Base-by-base conservation (phyloP, 2,113 vertebrate species). In the Lathamus discolor region DNA sequence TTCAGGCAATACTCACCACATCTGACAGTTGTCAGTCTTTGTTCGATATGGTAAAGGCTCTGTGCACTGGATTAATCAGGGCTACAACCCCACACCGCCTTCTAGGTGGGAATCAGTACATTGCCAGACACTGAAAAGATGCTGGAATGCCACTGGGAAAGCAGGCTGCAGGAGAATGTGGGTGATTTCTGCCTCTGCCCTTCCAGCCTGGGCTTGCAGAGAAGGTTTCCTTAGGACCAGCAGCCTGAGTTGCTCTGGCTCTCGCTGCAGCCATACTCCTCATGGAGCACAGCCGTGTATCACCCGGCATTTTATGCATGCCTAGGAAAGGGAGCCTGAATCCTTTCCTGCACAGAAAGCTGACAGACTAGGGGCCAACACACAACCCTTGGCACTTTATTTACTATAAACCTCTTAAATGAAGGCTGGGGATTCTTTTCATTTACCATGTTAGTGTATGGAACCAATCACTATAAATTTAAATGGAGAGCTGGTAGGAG, bases 381-480 rank as follows among this genome's bases (percentile, higher is more conserved):
- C 72, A 66, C 76, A 62, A 75, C 62, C 73, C 75, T 74, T 2
- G 10, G 70, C 76, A 8, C 48, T 67, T 91, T 92, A 84, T 97
- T 96, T 94, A 84, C 91, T 76, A 49, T 79, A 82, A 96, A 86
- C 81, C 25, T 84, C 76, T 76, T 88, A 55, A 86, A 62, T 46
- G 76, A 86, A 96, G 76, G 84, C 88, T 73, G 52, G 82, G 88
- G 83, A 74, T 93, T 97, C 85, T 54, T 88, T 94, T 95, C 49
- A n/a, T 88, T 95, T 97, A 22, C 80, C 25, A 1, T 8, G 37
- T 93, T 95, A 43, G 72, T 62, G 43, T 74, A 85, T 95, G 92
- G 86, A 96, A 87, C 70, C 81, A 92, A 94, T 96, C 93, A 94
- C 95, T 87, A 89, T 92, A 95, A 92, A 96, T 95, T 95, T 92